Evolutionary conservation across 2,797 vertebrate species (phyloP).

Genomic region (Lepus townsendii): DNA sequence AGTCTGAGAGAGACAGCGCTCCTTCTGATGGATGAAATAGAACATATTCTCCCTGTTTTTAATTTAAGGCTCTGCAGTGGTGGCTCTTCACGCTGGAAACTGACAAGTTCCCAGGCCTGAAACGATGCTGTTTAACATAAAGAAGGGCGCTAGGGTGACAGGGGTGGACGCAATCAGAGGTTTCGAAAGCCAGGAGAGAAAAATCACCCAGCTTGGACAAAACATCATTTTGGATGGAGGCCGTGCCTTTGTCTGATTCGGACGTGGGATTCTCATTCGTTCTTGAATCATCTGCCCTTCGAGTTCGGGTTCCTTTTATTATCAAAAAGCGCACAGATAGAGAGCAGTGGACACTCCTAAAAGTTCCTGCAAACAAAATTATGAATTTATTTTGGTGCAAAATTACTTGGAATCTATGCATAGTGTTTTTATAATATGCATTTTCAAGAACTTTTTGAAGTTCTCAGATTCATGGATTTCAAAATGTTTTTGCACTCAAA

Average conservation of each 20-base stretch:
- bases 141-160: neutral
- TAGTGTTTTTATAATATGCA: too few species aligned
- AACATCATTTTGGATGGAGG: slow-evolving; percentile 22
- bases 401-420: too few species aligned
- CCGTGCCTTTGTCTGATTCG: neutral
- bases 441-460: too few species aligned
- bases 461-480: too few species aligned
- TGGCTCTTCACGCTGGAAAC: slow-evolving; percentile 55
- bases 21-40: slow-evolving; percentile 28
- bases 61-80: slow-evolving; percentile 66
- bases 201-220: neutral
- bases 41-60: slow-evolving; percentile 70
- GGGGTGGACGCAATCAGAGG: neutral
- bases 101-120: slow-evolving; percentile 64
- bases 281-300: neutral
- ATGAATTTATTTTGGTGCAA: too few species aligned
- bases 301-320: neutral
- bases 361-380: too few species aligned
- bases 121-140: slow-evolving; percentile 50
- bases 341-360: too few species aligned
- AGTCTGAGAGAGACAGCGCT: neutral
- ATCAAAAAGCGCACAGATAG: neutral
- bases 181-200: slow-evolving; percentile 36
- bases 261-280: neutral
- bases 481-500: too few species aligned